Conservation (phyloP, 2,113 vertebrate species). For the Dipodomys merriami region DNA sequence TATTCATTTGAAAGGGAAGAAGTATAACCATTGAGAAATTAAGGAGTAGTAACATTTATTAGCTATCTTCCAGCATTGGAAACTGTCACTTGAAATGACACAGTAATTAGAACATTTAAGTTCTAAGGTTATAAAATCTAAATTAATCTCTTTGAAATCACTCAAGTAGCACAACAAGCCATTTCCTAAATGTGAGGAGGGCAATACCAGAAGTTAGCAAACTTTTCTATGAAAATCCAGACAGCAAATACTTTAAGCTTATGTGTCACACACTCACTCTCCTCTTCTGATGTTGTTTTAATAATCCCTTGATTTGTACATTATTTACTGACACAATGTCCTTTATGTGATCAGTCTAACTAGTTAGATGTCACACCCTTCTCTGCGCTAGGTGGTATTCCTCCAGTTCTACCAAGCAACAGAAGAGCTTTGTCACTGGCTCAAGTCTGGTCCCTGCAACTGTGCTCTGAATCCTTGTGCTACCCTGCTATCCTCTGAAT, state of each 20-base stretch:
- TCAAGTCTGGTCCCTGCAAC: background rate
- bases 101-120: background rate
- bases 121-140: slow-evolving; percentile 9
- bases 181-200: background rate
- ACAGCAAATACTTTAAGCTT: background rate
- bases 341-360: no score
- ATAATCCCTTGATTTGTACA: no score
- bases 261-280: background rate
- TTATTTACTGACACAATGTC: no score
- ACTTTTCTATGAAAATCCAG: background rate
- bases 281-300: background rate
- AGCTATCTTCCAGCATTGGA: background rate
- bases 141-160: background rate
- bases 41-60: background rate
- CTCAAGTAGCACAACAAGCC: background rate
- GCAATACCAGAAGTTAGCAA: background rate
- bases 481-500: background rate
- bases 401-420: background rate
- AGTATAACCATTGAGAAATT: background rate
- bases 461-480: background rate
- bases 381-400: no score
- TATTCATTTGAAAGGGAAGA: background rate
- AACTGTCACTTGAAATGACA: background rate
- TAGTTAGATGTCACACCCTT: background rate
- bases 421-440: background rate